phyloP scores from a whole-genome alignment of 2,113 vertebrate genomes.

The Pantherophis guttatus region DNA sequence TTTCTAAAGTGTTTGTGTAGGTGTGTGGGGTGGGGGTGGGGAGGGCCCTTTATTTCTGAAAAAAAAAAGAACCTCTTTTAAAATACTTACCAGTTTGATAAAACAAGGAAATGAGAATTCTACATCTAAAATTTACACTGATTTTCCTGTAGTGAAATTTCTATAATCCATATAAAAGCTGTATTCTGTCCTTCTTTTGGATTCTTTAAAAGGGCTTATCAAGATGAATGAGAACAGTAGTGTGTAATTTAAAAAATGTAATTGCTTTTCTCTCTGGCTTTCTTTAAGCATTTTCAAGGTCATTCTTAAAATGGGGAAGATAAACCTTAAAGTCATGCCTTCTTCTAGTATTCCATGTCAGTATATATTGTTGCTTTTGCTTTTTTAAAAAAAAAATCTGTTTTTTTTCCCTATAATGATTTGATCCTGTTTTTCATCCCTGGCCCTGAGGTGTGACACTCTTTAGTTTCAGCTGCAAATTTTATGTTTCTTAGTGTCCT shows the following conservation, averaged over 20 bases:
- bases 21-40: neutral
- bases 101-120: slow-evolving; percentile 68
- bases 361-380: neutral
- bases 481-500: neutral
- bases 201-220: slow-evolving; percentile 78
- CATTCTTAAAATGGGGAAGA: slow-evolving; percentile 54
- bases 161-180: slow-evolving; percentile 61
- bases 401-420: neutral
- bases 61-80: neutral
- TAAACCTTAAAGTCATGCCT: slow-evolving; percentile 48
- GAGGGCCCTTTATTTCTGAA: neutral
- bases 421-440: neutral
- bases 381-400: neutral
- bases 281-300: slow-evolving; percentile 71
- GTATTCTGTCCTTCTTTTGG: slow-evolving; percentile 64
- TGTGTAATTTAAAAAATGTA: slow-evolving; percentile 80
- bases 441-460: slow-evolving; percentile 24
- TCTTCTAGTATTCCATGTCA: slow-evolving; percentile 42
- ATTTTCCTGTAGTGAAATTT: slow-evolving; percentile 55
- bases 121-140: slow-evolving; percentile 73
- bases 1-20: slow-evolving; percentile 10
- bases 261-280: slow-evolving; percentile 76
- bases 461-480: neutral
- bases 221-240: slow-evolving; percentile 78
- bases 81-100: slow-evolving; percentile 51